Base-by-base conservation (phyloP, 2,113 vertebrate species). In the Mesoclemmys tuberculata region DNA sequence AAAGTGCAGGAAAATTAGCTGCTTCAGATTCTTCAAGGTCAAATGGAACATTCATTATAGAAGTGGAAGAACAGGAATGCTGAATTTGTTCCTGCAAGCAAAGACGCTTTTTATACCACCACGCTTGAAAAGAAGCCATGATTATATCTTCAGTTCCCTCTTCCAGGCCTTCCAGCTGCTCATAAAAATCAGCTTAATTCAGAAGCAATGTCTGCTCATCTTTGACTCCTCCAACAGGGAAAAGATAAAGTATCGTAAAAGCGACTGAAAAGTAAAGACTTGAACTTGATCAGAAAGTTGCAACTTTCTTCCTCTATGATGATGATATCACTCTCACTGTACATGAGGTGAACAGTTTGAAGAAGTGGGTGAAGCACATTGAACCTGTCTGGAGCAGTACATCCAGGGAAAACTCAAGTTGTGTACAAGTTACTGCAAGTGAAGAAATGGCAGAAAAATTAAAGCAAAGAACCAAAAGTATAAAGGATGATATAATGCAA, bases 1-100 rank as follows among this genome's bases (percentile, higher is more conserved):
- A 55, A 52, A 56, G 56, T 89, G 29, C 77, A 85, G 75, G 31
- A 92, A 71, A 92, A 82, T 92, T 51, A 6, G 82, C 81, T 79
- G 92, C 8, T 93, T 91, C 22, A 71, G 61, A 21, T 92, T 89
- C 18, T 93, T 24, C 55, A 87, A 87, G 88, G 91, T 87, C 46
- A 75, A 21, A 26, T 90, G 26, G 49, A 94, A n/a, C 2, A 1
- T 87, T 68, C n/a, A 61, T 10, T 68, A 38, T 38, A 31, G 77
- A 55, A n/a, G 38, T 31, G 2, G 80, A 93, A 55, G 24, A 55
- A 84, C 86, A 94, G 54, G 68, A 85, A 27, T 24, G 10, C 24
- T 11, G 31, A 48, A 6, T 91, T 96, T 92, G 54, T 87, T 92
- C 18, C 41, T 93, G 14, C 8, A 71, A 79, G 86, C 64, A 21